A percentile compares a stretch with the other conserved stretches of the same genome.
phyloP scores from a whole-genome alignment of 2,113 vertebrate genomes.

The Tragelaphus scriptus region DNA sequence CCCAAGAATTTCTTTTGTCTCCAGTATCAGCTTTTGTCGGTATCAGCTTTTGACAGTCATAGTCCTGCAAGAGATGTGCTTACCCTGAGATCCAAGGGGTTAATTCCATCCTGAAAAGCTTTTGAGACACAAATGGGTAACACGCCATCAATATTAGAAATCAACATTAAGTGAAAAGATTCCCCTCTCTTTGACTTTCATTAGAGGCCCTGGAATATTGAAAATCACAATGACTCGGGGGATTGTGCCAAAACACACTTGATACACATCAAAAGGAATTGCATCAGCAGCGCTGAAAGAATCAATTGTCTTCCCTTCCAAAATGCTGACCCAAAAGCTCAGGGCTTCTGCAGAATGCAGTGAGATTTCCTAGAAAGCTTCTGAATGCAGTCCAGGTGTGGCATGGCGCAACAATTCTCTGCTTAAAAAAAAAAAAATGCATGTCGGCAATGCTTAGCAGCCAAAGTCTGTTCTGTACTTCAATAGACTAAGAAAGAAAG shows the following conservation, averaged over 20 bases:
- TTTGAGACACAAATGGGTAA: slow-evolving; percentile 29
- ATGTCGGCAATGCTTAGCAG: not conserved
- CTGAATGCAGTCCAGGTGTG: not conserved
- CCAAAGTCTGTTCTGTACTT: not conserved
- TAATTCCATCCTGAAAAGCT: slow-evolving; percentile 29
- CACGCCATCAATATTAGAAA: slow-evolving; percentile 49
- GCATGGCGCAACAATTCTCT: not conserved
- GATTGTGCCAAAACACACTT: slow-evolving; percentile 58
- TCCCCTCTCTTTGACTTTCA: slow-evolving; percentile 46
- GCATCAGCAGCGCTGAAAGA: slow-evolving; percentile 40
- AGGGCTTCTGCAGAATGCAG: not conserved
- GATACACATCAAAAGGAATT: slow-evolving; percentile 52
- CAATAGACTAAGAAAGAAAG: not conserved
- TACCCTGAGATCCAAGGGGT: slow-evolving; percentile 32
- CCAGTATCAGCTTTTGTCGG: not conserved
- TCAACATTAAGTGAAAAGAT: slow-evolving; percentile 53
- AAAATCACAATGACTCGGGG: slow-evolving; percentile 51
- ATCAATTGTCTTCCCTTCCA: slow-evolving; percentile 51
- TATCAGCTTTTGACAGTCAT: not conserved
- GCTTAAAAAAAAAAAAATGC: not conserved
- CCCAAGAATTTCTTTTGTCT: slow-evolving; percentile 54
- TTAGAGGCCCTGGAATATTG: slow-evolving; percentile 59
- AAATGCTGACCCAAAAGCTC: slow-evolving; percentile 54
- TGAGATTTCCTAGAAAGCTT: slow-evolving; percentile 44
- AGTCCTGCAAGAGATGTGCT: not conserved